Conservation (phyloP, 2,888 invertebrate species). For the Nezara viridula region DNA sequence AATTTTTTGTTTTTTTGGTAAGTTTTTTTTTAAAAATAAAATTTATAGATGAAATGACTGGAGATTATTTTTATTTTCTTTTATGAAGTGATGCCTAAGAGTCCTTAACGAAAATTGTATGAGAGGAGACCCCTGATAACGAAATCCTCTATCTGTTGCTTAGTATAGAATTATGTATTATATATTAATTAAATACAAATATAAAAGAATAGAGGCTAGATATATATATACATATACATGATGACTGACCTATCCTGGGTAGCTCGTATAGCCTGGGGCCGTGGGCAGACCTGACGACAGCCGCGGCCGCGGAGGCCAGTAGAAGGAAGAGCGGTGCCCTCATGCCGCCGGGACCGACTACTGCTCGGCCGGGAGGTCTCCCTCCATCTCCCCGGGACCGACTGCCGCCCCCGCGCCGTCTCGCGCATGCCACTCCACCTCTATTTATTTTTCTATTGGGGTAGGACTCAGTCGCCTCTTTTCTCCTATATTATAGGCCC, state of each 20-base stretch:
- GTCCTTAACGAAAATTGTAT: not conserved
- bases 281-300: conserved; percentile 9
- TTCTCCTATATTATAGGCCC: not conserved
- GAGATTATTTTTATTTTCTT: not conserved
- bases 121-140: not conserved
- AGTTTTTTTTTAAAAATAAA: too few relatives aligned
- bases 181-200: not conserved
- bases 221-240: not conserved
- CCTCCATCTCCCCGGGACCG: conserved; percentile 43
- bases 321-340: conserved; percentile 31
- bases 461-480: not conserved
- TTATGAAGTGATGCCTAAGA: not conserved
- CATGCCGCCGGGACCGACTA: conserved; percentile 32
- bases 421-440: conserved; percentile 27
- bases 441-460: conserved; percentile 25
- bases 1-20: too few relatives aligned
- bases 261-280: conserved; percentile 15
- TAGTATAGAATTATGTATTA: not conserved
- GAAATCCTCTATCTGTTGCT: not conserved
- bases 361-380: conserved; percentile 43
- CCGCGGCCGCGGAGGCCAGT: not conserved
- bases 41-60: too few relatives aligned
- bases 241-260: conserved; percentile 34
- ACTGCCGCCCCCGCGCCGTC: conserved; percentile 28
- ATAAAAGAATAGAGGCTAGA: too few relatives aligned